Evolutionary conservation across 2,113 vertebrate species (phyloP), one percentile per base, ranked within the genome.

Genomic region (Chlamydotis undulata): DNA sequence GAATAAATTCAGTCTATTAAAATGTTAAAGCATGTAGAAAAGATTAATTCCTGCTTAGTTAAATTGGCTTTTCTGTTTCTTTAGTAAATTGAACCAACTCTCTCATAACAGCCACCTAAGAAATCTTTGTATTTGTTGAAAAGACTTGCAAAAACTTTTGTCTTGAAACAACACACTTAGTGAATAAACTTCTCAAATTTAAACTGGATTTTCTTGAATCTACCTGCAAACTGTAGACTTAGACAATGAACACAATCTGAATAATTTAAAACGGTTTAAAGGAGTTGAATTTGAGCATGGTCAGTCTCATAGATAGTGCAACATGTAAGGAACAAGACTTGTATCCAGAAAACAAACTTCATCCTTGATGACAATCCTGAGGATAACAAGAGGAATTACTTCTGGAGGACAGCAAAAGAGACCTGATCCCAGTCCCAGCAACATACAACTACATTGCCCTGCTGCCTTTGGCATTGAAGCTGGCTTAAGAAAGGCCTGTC

Each of bases 51-150:
- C 74, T 91, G 35, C 61, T 69, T 63, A 75, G 31, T 56, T 68
- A 82, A 91, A 95, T 75, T 2, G 0, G 41, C 67, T 90, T 57
- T 53, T 88, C 10, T 90, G 28, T 61, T 90, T 90, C 29, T n/a
- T 85, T 86, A 93, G 83, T 87, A 94, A 94, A 89, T 9, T 52
- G 52, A 94, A 93, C 23, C 16, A 73, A 47, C 33, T 88, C 13
- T 79, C 37, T 93, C 59, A 3, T 43, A 70, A 89, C 21, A 73
- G 13, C 3, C 39, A 83, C 33, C 19, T 39, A 64, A 79, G 19
- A 76, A 91, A 83, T 24, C 10, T 80, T 77, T 3, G 0, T 79
- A 53, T 77, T 91, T 75, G 33, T 63, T 68, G 50, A 93, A 90
- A 70, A 80, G 49, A 84, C 82, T 75, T 87, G 73, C 45, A 89